A percentile compares a stretch with the other conserved stretches of the same genome.
These are phyloP conservation scores for Oligia latruncula DNA, from an alignment of 2,888 invertebrate genomes.

Conservation along the genomic window DNA sequence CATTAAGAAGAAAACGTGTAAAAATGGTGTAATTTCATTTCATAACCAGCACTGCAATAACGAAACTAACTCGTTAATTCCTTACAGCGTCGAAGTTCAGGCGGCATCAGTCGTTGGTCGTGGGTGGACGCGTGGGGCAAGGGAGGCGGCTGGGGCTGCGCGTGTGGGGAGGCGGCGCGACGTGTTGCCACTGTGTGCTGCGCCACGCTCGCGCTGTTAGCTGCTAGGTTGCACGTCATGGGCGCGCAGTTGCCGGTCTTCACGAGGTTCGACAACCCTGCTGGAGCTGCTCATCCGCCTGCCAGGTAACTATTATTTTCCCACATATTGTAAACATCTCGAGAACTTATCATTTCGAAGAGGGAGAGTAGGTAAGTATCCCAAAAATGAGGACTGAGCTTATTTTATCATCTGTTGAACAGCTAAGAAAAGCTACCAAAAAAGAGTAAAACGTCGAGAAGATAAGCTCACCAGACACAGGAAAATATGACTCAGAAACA, in stretches of 20 bases:
- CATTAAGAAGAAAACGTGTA: not conserved
- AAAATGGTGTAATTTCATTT: not conserved
- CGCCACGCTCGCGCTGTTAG: conserved; percentile 94
- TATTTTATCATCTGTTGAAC: not conserved
- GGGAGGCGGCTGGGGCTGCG: conserved; percentile 85
- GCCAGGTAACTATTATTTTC: conserved; percentile 75
- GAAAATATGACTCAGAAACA: not conserved
- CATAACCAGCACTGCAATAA: not conserved
- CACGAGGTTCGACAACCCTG: conserved; percentile 99
- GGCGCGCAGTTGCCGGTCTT: conserved; percentile 98
- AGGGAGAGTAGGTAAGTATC: not conserved
- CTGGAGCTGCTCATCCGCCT: conserved; percentile 96
- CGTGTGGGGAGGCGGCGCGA: conserved; percentile 92
- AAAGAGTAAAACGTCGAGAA: not conserved
- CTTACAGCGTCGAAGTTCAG: conserved; percentile 79
- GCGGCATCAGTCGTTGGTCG: conserved; percentile 79
- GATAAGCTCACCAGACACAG: not conserved
- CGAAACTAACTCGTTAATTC: conserved; percentile 2
- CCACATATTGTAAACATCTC: not conserved
- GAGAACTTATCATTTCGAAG: not conserved
- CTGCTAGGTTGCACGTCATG: conserved; percentile 97
- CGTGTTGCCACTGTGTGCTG: conserved; percentile 94
- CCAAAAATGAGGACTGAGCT: not conserved
- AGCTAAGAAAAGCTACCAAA: not conserved
- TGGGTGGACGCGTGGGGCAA: conserved; percentile 88